A percentile compares a stretch with the other conserved stretches of the same genome.
phyloP scores from a whole-genome alignment of 2,888 invertebrate genomes.

The Pachydiplax longipennis region DNA sequence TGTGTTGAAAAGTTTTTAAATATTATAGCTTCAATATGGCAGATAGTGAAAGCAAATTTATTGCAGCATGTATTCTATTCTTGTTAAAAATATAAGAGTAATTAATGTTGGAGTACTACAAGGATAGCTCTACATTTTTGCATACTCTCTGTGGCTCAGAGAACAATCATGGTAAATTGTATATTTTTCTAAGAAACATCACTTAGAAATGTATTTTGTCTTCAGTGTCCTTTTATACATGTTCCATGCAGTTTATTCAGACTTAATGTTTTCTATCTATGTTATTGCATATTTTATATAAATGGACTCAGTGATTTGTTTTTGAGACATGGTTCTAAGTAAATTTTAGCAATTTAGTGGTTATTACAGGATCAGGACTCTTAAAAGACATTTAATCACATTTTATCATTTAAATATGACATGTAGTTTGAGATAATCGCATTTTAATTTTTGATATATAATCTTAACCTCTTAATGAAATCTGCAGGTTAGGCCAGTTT shows the following conservation, averaged over 20 bases:
- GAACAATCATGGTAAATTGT: not conserved
- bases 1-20: not conserved
- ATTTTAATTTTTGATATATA: not conserved
- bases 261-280: not conserved
- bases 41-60: not conserved
- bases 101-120: not conserved
- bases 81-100: not conserved
- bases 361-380: too few species aligned
- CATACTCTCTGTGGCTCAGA: not conserved
- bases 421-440: not conserved
- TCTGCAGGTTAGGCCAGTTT: not conserved
- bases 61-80: not conserved
- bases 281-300: too few species aligned
- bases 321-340: too few species aligned
- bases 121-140: not conserved
- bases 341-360: too few species aligned
- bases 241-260: not conserved
- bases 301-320: too few species aligned
- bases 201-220: not conserved
- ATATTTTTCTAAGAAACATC: not conserved
- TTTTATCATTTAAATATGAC: not conserved
- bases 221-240: not conserved
- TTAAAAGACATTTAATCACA: too few species aligned
- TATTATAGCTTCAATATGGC: not conserved
- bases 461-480: not conserved